Evolutionary conservation across 2,797 vertebrate species (phyloP), one percentile per base, ranked within the genome.

Genomic region (Acipenser ruthenus): DNA sequence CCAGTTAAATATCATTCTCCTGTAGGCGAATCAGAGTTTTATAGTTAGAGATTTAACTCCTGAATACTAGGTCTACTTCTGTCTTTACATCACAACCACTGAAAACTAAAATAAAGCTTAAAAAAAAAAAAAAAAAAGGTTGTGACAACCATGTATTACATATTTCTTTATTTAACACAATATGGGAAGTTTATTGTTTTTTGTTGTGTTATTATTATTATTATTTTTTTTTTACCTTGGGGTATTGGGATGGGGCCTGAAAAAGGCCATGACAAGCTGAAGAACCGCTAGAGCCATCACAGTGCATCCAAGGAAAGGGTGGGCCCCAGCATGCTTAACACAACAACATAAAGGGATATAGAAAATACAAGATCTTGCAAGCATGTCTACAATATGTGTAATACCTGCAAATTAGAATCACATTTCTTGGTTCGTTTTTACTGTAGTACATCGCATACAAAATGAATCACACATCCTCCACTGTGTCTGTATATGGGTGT

Each of bases 41-140:
- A 53, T 66, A 7, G 12, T 60, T 47, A 47, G 65, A 13, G 11
- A 10, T 70, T 1, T 81, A 80, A 71, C 92, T 89, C 75, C 93
- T 96, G 72, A 56, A 62, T 15, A 71, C 37, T 37, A 37, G 37
- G 37, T 37, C 37, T 37, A 37, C 37, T 37, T 37, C 37, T 37
- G 37, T 37, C 37, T 37, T 37, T 37, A 48, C 37, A 66, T 53
- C 13, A n/a, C 3, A 53, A 66, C 37, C 49, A 18, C 49, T 49
- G 55, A 58, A 60, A 10, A 10, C 47, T 50, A 52, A 18, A 6
- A 37, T 62, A n/a, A 9, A 62, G n/a, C 11, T 13, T n/a, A 53
- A 6, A 50, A 53, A 52, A 65, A 50, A 18, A 8, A 6, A 50
- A 53, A 52, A 65, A 50, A 18, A 8, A 13, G 8, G 18, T 7